Evolutionary conservation across 2,888 invertebrate genomes (phyloP), one percentile per base, ranked within the genome.

Genomic region (Pogonocherus hispidulus): DNA sequence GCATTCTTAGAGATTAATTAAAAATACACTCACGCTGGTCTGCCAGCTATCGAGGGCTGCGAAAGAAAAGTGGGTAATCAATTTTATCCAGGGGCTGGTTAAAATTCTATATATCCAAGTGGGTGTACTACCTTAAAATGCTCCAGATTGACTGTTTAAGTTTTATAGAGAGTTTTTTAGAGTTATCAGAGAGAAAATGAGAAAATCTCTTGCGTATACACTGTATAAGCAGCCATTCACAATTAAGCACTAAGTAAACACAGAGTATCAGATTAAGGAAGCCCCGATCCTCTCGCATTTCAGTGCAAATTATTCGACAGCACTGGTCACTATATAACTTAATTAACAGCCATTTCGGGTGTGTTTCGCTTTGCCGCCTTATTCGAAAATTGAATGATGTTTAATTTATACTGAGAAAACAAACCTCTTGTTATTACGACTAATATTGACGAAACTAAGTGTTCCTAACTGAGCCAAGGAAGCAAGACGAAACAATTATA

Each of bases 281-380:
- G 32, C 18, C 66, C n/a, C n/a, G n/a, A n/a, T 63, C 66, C 67
- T 66, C 66, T 71, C 71, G 63, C 71, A 63, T 71, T 71, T 71
- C 71, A 66, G 52, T 66, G 63, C 64, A 63, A 71, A 69, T 71
- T 69, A 71, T 69, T 71, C 69, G 63, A 69, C 71, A 56, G 64
- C 64, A 55, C 44, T 64, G 71, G 71, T 69, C 71, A 69, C 66
- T 69, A 71, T 69, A 71, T 71, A 67, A 66, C 56, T 67, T 69
- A 69, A 71, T 69, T 69, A 67, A 69, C 62, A 54, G 46, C 57
- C 52, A 14, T 55, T 37, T 52, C 52, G 60, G 57, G 60, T 20
- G 27, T 62, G 70, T 65, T 60, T 59, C 60, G 71, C 71, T 54
- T 59, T 63, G 46, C 49, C 20, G 19, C n/a, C 20, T 5, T n/a